These are phyloP conservation scores for Egretta garzetta DNA, from an alignment of 2,113 vertebrate genomes.

Conservation along the genomic window DNA sequence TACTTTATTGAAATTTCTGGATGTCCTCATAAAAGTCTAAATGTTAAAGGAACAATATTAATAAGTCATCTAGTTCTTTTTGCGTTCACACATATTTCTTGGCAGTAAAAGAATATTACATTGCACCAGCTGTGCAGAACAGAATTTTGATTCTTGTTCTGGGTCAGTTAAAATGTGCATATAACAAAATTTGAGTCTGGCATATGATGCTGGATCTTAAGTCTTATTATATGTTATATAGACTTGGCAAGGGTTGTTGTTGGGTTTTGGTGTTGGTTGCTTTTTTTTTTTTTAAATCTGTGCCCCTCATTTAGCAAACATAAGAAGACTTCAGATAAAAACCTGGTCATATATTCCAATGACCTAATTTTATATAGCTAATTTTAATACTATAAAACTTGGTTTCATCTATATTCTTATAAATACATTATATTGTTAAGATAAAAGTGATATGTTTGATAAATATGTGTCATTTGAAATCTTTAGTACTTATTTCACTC, in stretches of 20 bases:
- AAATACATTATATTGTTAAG: background rate
- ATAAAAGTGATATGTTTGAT: background rate
- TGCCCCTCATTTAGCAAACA: background rate
- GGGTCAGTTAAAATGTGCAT: conserved; percentile 62
- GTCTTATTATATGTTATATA: background rate
- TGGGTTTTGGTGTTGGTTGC: background rate
- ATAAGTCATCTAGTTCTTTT: conserved; percentile 65
- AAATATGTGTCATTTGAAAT: background rate
- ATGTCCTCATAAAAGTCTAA: conserved; percentile 65
- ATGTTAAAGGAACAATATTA: conserved; percentile 74
- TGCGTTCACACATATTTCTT: conserved; percentile 53
- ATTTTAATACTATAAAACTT: background rate
- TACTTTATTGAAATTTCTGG: conserved; percentile 63
- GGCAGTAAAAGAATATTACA: conserved; percentile 61
- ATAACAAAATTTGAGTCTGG: background rate
- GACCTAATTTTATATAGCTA: background rate
- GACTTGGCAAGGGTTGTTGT: background rate
- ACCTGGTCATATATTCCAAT: background rate
- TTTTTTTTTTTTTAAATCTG: background rate
- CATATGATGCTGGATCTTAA: background rate
- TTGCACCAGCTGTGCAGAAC: conserved; percentile 59
- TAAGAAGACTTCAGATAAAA: background rate
- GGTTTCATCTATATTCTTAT: background rate
- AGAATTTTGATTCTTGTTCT: conserved; percentile 60
- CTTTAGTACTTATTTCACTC: background rate